A percentile compares a stretch with the other conserved stretches of the same genome.
Evolutionary conservation across 2,797 vertebrate genomes (phyloP).

Genomic region (Ctenopoma kingsleyae): DNA sequence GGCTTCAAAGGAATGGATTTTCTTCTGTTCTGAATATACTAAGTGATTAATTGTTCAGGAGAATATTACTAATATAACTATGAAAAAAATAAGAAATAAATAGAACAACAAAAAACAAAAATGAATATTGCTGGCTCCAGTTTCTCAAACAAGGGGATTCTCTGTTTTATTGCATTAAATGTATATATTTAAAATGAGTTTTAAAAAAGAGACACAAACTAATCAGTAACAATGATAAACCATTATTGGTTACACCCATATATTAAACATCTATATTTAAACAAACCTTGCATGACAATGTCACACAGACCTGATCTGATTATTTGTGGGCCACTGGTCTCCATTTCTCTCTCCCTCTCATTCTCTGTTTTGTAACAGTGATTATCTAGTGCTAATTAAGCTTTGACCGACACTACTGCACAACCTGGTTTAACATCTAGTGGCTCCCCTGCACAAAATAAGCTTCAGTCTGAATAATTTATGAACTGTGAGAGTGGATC

Average conservation of each 20-base stretch:
- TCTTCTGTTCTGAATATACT: too few species aligned
- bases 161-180: too few species aligned
- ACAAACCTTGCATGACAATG: not conserved
- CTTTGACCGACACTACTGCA: slow-evolving; percentile 15
- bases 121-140: too few species aligned
- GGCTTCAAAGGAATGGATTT: too few species aligned
- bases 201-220: too few species aligned
- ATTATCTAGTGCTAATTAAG: slow-evolving; percentile 53
- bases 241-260: not conserved
- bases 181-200: too few species aligned
- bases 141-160: too few species aligned
- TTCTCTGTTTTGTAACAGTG: slow-evolving; percentile 13
- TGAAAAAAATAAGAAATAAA: too few species aligned
- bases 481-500: not conserved
- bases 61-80: too few species aligned
- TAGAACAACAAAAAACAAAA: too few species aligned
- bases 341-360: slow-evolving; percentile 2
- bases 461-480: not conserved
- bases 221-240: not conserved
- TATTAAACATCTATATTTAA: not conserved
- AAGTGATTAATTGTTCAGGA: too few species aligned
- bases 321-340: slow-evolving; percentile 31
- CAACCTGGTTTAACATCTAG: slow-evolving; percentile 9
- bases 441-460: not conserved
- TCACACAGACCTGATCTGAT: slow-evolving; percentile 20